A percentile compares a stretch with the other conserved stretches of the same genome.
phyloP scores from a whole-genome alignment of 2,113 vertebrate species.

The Thamnophis sirtalis region DNA sequence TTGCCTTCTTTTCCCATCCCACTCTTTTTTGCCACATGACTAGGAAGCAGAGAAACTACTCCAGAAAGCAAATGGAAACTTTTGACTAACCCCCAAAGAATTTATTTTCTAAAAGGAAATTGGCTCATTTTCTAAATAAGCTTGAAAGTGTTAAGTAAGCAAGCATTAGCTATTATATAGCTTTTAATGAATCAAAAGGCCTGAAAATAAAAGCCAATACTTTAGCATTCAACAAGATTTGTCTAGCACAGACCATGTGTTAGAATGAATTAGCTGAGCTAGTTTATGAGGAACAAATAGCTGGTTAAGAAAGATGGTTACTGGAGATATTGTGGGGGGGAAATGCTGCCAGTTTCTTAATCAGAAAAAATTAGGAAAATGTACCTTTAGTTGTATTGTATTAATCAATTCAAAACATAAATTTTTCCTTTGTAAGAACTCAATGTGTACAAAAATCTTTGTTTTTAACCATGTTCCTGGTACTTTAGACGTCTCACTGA shows the following conservation, averaged over 20 bases:
- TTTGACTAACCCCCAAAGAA: neutral
- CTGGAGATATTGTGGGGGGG: neutral
- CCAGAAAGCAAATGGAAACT: neutral
- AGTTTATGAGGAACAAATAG: neutral
- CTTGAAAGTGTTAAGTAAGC: neutral
- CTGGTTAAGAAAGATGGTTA: neutral
- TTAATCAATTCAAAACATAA: neutral
- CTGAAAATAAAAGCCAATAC: neutral
- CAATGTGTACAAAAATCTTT: neutral
- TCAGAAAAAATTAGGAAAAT: neutral
- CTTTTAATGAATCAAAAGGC: neutral
- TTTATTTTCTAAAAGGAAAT: neutral
- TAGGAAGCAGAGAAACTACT: neutral
- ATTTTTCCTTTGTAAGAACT: neutral
- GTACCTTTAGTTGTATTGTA: neutral
- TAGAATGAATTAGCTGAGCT: neutral
- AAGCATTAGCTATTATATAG: neutral
- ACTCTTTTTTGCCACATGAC: neutral
- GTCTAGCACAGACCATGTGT: neutral
- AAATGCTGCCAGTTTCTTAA: neutral
- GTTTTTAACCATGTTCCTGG: neutral
- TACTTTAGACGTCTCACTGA: neutral
- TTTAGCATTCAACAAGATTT: neutral
- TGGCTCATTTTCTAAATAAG: neutral
- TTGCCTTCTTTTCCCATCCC: neutral